Evolutionary conservation across 2,113 vertebrate species (phyloP), one percentile per base, ranked within the genome.

Genomic region (Oenanthe melanoleuca): DNA sequence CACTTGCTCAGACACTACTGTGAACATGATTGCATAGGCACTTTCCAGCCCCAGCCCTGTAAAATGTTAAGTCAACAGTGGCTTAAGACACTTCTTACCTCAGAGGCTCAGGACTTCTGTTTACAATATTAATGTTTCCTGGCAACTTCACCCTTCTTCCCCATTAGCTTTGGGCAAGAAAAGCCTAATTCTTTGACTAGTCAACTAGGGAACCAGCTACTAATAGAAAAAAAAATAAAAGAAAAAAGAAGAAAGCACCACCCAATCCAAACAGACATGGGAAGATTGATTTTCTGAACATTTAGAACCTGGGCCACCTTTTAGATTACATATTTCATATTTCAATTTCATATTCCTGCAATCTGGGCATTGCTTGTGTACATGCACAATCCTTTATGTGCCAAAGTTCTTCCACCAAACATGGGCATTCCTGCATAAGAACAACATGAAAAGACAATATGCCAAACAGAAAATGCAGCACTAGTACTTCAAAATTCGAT

Each of bases 321-420:
- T 67, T 74, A 38, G 33, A 73, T 80, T 40, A 65, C 2, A 45
- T 29, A 33, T 37, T 37, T 37, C 34, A 37, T 37, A 37, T 37
- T 37, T 37, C 34, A 85, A 56, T 79, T 88, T 22, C 24, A 8
- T 10, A 52, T 5, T 52, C 33, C 52, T 80, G 24, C 57, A 64
- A 25, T 1, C 0, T 17, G 31, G 37, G 65, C 67, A 65, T 6
- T 69, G 37, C 37, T 26, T 60, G 16, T 40, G 47, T 37, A 40
- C 5, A 13, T 5, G 28, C 10, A 69, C 12, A 42, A 2, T 20
- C 11, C 34, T 34, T 40, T 3, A 0, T 1, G 19, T 1, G 9
- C 61, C 31, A 14, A 47, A 21, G 26, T 11, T 92, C 34, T 82
- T 69, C 42, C 34, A 50, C 0, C 49, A 50, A 56, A 72, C 1